phyloP scores from a whole-genome alignment of 2,888 invertebrate species.

The Nemotelus nigrinus region DNA sequence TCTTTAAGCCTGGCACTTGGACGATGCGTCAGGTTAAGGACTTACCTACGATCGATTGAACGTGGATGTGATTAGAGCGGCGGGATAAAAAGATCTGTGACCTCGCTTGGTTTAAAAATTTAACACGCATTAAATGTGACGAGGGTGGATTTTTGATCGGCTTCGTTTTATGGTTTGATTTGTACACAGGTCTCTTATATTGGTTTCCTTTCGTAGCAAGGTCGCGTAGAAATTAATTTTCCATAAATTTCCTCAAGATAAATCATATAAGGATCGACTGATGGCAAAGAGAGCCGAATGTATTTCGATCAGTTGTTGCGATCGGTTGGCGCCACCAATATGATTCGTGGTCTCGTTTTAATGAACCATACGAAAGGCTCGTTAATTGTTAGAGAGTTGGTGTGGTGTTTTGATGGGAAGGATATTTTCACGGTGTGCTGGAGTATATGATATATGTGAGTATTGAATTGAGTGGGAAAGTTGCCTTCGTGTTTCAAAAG shows the following conservation, averaged over 20 bases:
- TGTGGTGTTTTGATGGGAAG: not conserved
- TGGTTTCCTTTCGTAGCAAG: not conserved
- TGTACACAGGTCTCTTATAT: not conserved
- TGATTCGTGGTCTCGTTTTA: constrained; percentile 30
- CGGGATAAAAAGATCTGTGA: constrained; percentile 24
- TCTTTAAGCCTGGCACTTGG: not conserved
- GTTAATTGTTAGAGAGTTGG: not conserved
- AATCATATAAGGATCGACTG: constrained; percentile 18
- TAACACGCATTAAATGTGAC: constrained; percentile 39
- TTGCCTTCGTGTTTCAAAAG: too few species aligned
- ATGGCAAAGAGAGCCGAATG: not conserved
- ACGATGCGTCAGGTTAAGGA: not conserved
- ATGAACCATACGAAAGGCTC: constrained; percentile 19
- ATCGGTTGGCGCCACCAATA: constrained; percentile 34
- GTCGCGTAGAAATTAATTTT: constrained; percentile 39
- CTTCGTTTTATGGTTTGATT: constrained; percentile 26
- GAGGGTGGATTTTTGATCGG: constrained; percentile 28
- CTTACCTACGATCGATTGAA: not conserved
- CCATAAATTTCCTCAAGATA: constrained; percentile 31
- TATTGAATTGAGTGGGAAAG: too few species aligned
- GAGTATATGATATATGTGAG: not conserved
- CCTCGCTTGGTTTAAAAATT: constrained; percentile 25
- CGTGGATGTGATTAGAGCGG: constrained; percentile 26
- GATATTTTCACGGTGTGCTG: not conserved
- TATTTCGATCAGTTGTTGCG: not conserved